Percentiles rank a stretch among this genome's conserved stretches.
Evolutionary conservation across 30 jellyfish, hydroid and myxozoan species (phyloP).

Genomic region (Rhopilema esculentum): DNA sequence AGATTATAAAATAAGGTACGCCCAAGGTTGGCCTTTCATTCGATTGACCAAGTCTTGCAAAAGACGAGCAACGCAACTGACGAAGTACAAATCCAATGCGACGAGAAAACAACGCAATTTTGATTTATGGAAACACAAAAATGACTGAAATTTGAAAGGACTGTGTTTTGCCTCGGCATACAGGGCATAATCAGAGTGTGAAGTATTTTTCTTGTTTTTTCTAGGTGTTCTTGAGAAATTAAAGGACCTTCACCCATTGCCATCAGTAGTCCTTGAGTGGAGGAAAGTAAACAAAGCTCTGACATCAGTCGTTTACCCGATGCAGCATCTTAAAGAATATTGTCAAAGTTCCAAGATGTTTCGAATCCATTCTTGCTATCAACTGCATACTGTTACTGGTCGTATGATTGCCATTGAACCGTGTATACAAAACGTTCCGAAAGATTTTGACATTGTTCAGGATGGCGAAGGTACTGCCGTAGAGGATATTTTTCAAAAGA

Average conservation of each 20-base stretch:
- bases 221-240: slow-evolving; percentile 83
- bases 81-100: no score
- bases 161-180: no score
- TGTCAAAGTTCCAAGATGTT: slow-evolving; percentile 23
- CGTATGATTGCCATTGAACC: slow-evolving; percentile 92
- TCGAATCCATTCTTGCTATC: slow-evolving; percentile 83
- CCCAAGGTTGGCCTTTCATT: no score
- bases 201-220: neutral
- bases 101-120: no score
- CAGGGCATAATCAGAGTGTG: neutral
- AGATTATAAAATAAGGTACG: no score
- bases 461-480: neutral
- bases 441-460: slow-evolving; percentile 78
- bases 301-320: slow-evolving; percentile 83
- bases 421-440: slow-evolving; percentile 89
- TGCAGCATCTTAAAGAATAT: slow-evolving; percentile 67
- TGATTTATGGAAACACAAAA: no score
- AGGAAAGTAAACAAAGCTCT: slow-evolving; percentile 86
- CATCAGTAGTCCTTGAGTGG: slow-evolving; percentile 90
- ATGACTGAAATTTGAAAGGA: no score
- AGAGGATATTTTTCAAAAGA: no score
- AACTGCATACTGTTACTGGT: slow-evolving; percentile 90
- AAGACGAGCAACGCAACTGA: no score
- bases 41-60: no score
- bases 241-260: slow-evolving; percentile 79